These are phyloP conservation scores for Chrysolina americana DNA, from an alignment of 2,888 invertebrate species.

Conservation along the genomic window DNA sequence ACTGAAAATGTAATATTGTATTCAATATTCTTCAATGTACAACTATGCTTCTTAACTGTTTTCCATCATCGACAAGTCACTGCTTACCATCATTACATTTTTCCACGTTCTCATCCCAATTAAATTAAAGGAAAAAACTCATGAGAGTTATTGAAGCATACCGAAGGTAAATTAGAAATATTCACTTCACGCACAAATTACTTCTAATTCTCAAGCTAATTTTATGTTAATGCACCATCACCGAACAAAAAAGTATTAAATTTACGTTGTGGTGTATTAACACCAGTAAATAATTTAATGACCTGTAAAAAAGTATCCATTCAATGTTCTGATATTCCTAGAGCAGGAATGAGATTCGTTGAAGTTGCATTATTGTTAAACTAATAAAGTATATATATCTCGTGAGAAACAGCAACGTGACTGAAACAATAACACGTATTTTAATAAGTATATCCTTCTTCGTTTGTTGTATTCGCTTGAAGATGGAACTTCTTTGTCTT, in stretches of 20 bases:
- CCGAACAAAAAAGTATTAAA: conserved; percentile 39
- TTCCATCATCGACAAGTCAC: not conserved
- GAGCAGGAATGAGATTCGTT: conserved; percentile 54
- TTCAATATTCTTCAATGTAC: conserved; percentile 24
- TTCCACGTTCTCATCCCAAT: conserved; percentile 28
- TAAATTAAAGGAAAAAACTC: conserved; percentile 19
- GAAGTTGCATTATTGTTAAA: conserved; percentile 60
- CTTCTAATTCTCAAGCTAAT: conserved; percentile 38
- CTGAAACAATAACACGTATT: conserved; percentile 70
- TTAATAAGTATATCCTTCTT: conserved; percentile 67
- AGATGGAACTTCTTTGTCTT: conserved; percentile 46
- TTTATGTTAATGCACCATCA: conserved; percentile 39
- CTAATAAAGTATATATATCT: conserved; percentile 65
- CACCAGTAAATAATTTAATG: conserved; percentile 40
- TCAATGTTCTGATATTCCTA: conserved; percentile 23
- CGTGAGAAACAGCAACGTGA: conserved; percentile 71
- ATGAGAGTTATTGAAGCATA: conserved; percentile 41
- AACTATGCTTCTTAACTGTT: not conserved
- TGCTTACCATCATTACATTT: conserved; percentile 14
- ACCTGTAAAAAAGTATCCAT: conserved; percentile 22
- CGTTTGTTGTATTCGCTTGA: conserved; percentile 44
- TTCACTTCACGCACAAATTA: conserved; percentile 40
- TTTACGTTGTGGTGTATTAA: conserved; percentile 38
- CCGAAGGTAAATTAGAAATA: conserved; percentile 39
- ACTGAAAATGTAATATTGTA: not conserved